Conservation (phyloP, 2,797 vertebrate genomes). For the Melanotaenia pygmaea region DNA sequence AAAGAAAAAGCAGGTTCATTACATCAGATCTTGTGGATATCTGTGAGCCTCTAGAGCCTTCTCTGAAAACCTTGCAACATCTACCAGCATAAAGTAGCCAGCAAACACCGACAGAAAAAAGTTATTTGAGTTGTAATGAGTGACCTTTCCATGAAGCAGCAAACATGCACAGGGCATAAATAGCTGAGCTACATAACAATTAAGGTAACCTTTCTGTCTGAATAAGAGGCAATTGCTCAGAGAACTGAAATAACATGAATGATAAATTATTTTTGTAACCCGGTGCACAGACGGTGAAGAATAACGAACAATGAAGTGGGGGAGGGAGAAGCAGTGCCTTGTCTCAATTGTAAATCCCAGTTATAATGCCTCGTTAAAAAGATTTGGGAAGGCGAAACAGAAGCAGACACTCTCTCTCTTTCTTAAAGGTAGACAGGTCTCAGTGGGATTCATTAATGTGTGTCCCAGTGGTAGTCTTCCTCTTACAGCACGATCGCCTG, state of each 20-base stretch:
- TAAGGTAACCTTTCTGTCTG: conserved; percentile 87
- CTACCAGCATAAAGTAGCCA: conserved; percentile 72
- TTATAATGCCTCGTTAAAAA: conserved; percentile 89
- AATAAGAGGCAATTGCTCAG: conserved; percentile 85
- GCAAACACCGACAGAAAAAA: conserved; percentile 70
- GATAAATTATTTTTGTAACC: conserved; percentile 86
- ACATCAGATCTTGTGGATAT: conserved; percentile 55
- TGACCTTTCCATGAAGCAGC: conserved; percentile 84
- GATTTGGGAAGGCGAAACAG: conserved; percentile 91
- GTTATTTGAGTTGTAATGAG: conserved; percentile 82
- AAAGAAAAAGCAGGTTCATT: conserved; percentile 58
- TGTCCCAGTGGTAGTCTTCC: conserved; percentile 91
- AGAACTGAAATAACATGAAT: conserved; percentile 85
- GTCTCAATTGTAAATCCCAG: conserved; percentile 84
- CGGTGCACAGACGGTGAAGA: conserved; percentile 76
- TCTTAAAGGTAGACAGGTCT: conserved; percentile 91
- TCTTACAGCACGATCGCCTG: conserved; percentile 90
- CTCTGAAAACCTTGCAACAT: conserved; percentile 66
- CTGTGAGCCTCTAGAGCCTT: conserved; percentile 62
- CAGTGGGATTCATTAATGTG: conserved; percentile 99
- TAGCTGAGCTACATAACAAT: conserved; percentile 88
- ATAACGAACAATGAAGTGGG: conserved; percentile 76
- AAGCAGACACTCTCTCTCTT: conserved; percentile 86
- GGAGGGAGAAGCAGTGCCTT: conserved; percentile 70
- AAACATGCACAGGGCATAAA: conserved; percentile 84